Base-by-base conservation (phyloP, 2,888 invertebrate genomes). In the Synergus gifuensis region DNA sequence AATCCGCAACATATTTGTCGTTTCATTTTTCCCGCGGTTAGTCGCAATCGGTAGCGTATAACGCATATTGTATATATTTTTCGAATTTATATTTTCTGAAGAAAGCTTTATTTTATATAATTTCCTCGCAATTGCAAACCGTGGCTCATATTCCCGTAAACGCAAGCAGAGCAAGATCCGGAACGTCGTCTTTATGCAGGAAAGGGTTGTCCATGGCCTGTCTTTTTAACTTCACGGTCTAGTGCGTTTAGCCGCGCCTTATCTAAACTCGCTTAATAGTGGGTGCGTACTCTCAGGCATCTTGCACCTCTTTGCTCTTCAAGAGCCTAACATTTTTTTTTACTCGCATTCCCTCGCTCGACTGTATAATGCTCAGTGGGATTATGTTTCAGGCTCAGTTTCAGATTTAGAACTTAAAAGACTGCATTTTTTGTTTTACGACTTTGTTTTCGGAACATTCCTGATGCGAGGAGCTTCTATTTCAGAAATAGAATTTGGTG, bases 141-240 rank as follows among this genome's bases (percentile, higher is more conserved):
- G 40, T 58, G 49, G 49, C 18, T 73, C 62, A 62, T 62, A 28
- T 58, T 73, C 54, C 73, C 73, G 76, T 76, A 78, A 80, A 54
- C 76, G 28, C 40, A 78, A 81, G 77, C 69, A 62, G 63, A 73
- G 80, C 87, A 87, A 85, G 85, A 85, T 81, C 83, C 87, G 86
- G 87, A 87, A 90, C 87, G 84, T 81, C 77, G 54, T 83, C 83
- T 82, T 83, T 84, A 81, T 82, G 83, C 81, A 83, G 87, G 79
- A 78, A 86, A 86, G 84, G 86, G 85, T 81, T 81, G 83, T 84
- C 85, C 85, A 82, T 83, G 85, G 85, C 82, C 84, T 82, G 85
- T 87, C 87, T 86, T 89, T 89, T 89, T 85, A 83, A 85, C 86
- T 88, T 91, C 86, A 90, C 85, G 90, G 88, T 91, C 90, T 87